phyloP scores from a whole-genome alignment of 2,113 vertebrate genomes.

The Zingel zingel region DNA sequence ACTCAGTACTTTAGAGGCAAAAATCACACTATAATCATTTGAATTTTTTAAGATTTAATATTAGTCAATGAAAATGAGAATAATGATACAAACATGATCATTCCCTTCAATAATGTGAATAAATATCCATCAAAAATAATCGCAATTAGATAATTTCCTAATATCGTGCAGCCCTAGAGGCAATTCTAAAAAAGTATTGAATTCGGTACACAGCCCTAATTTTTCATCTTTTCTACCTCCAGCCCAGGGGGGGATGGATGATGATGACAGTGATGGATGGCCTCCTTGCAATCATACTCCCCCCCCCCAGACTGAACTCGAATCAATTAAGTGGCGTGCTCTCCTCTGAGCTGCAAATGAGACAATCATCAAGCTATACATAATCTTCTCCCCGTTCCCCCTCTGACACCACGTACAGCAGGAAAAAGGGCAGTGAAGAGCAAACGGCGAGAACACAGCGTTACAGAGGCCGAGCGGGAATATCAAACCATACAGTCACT shows the following conservation, averaged over 20 bases:
- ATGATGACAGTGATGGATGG: conserved; percentile 50
- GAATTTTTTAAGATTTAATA: too few species aligned
- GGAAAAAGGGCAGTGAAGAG: conserved; percentile 13
- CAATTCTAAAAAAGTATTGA: too few species aligned
- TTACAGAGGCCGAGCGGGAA: not conserved
- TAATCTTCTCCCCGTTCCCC: conserved; percentile 15
- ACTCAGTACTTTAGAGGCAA: too few species aligned
- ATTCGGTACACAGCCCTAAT: not conserved
- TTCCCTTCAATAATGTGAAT: too few species aligned
- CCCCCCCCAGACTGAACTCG: conserved; percentile 17
- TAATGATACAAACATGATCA: too few species aligned
- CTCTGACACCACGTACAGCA: not conserved
- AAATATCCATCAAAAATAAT: too few species aligned
- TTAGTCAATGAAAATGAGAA: too few species aligned
- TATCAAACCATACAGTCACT: not conserved
- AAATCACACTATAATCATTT: too few species aligned
- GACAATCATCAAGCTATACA: conserved; percentile 56
- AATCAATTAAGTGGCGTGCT: conserved; percentile 53
- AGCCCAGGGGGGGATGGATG: conserved; percentile 24
- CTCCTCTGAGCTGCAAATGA: conserved; percentile 51
- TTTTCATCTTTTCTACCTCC: conserved; percentile 36
- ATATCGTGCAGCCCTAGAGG: too few species aligned
- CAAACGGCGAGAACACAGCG: not conserved
- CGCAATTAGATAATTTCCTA: too few species aligned
- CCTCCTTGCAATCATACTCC: conserved; percentile 1